Evolutionary conservation across 2,113 vertebrate genomes (phyloP), one percentile per base, ranked within the genome.

Genomic region (Rhabdomys dilectus): DNA sequence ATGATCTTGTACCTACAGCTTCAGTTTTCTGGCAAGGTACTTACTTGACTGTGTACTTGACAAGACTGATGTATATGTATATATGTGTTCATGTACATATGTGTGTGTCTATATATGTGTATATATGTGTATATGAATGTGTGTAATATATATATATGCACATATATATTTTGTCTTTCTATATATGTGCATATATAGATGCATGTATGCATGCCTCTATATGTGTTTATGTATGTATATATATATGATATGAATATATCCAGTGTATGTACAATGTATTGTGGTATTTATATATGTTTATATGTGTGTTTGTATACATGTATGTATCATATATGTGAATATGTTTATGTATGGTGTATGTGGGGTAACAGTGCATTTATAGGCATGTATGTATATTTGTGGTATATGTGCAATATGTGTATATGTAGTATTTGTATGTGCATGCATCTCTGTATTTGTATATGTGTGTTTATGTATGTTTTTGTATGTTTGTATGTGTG

Each of bases 21-120:
- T 95, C 34, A 51, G 26, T 95, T 89, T 92, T 60, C 56, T 95
- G 80, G 84, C 10, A 94, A 95, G 75, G 88, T 45, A 53, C 0
- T 78, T 81, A 31, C 34, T 88, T 92, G 64, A 92, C 73, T 68
- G 91, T 24, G 39, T 94, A 39, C 7, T 75, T 72, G 42, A 93
- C 34, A 93, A 76, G 22, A 78, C 39, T 91, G 12, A 24, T 92
- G 64, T 45, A 76, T 12, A 89, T 4, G 7, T 92, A 85, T 91
- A 22, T 58, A 12, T 95, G 91, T 56, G 29, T 24, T 0, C 10
- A 31, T 7, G 3, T 66, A 10, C 13, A 1, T 60, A 22, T 92
- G 70, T 88, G 31, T 70, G 13, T 94, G 10, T n/a, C 9, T 21
- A n/a, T n/a, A n/a, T n/a, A n/a, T n/a, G n/a, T n/a, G n/a, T n/a